phyloP scores from a whole-genome alignment of 1,140 invertebrate genomes.

The Meloidogyne floridensis region DNA sequence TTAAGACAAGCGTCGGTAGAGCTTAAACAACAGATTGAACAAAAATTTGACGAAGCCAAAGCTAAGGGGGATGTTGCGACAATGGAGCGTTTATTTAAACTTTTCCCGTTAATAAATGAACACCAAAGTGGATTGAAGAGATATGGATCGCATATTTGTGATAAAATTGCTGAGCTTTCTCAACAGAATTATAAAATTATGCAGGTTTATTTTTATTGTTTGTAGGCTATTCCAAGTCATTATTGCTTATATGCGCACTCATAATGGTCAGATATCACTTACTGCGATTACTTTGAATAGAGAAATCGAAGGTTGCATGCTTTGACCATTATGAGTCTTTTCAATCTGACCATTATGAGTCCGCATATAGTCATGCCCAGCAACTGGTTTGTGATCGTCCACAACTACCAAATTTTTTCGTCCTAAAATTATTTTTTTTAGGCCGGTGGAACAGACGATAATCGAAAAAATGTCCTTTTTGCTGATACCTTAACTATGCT shows the following conservation, averaged over 20 bases:
- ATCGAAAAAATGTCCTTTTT: slow-evolving; percentile 77
- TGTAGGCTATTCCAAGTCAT: too few species aligned
- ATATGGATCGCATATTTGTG: slow-evolving; percentile 86
- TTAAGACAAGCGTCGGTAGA: slow-evolving; percentile 82
- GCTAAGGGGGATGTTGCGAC: slow-evolving; percentile 82
- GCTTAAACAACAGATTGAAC: slow-evolving; percentile 76
- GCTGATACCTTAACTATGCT: slow-evolving; percentile 81
- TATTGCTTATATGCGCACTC: too few species aligned
- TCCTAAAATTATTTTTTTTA: slow-evolving; percentile 16
- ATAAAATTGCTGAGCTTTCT: slow-evolving; percentile 66
- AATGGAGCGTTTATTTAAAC: slow-evolving; percentile 93
- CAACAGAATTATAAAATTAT: slow-evolving; percentile 71
- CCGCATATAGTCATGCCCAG: too few species aligned
- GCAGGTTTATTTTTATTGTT: slow-evolving; percentile 6
- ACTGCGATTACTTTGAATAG: too few species aligned
- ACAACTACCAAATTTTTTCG: too few species aligned
- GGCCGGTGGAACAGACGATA: slow-evolving; percentile 71
- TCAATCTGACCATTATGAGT: too few species aligned
- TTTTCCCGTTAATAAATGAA: slow-evolving; percentile 90
- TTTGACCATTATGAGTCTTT: too few species aligned
- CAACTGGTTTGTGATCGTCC: too few species aligned
- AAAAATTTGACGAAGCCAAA: slow-evolving; percentile 88
- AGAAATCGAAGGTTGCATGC: too few species aligned
- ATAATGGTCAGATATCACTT: slow-evolving; percentile 13
- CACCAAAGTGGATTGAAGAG: slow-evolving; percentile 86